Evolutionary conservation across 1,140 invertebrate genomes (phyloP), one percentile per base, ranked within the genome.

Genomic region (Drosophila grimshawi): DNA sequence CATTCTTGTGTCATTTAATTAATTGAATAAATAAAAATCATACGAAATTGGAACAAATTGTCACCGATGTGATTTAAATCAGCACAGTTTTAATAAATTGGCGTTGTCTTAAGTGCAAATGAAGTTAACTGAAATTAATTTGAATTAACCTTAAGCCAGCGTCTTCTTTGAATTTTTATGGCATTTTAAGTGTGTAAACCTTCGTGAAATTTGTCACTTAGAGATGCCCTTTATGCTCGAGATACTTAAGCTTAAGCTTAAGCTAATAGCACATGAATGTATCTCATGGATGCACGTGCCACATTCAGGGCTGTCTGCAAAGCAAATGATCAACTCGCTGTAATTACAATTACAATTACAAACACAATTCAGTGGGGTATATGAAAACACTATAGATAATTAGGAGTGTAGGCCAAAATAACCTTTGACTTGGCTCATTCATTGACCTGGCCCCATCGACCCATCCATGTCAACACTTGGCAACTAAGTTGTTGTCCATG

Each of bases 381-480:
- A n/a, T 10, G 4, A 51, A 49, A 46, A 60, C 55, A 73, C 62
- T 59, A 27, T 45, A 62, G 48, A 53, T 62, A 62, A 69, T 69
- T 69, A 32, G 33, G 32, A 43, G 62, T 64, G 51, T 35, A 32
- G 49, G 49, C 33, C 51, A 35, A 43, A 41, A 56, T 19, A 75
- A 76, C n/a, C 60, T 53, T 19, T 46, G 53, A 39, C 67, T 65
- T 33, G 35, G 51, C 68, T 29, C 39, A 64, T 57, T 62, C 74
- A 74, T 68, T 73, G 74, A 67, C 77, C 59, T 51, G 67, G 41
- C 55, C 57, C 57, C 46, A 60, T 63, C 37, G 48, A 59, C 60
- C 19, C 19, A 19, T 19, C 19, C 65, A 66, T 80, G 78, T 80
- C 80, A 80, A 83, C 80, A 78, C 76, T 64, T 69, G 66, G 32